phyloP scores from a whole-genome alignment of 1,140 invertebrate species.

The Meloidogyne floridensis region DNA sequence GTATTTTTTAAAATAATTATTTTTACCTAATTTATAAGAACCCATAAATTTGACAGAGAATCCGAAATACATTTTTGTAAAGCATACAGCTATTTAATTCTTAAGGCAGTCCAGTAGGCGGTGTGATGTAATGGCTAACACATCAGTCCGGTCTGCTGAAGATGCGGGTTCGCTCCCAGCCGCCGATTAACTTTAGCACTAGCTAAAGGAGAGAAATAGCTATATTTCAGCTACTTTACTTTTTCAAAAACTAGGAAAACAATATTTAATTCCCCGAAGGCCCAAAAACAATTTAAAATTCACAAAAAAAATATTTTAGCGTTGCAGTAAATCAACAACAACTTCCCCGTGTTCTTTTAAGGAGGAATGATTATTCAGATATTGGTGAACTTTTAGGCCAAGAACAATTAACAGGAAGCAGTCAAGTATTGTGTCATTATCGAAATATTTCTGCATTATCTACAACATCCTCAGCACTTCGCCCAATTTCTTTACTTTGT shows the following conservation, averaged over 20 bases:
- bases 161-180: too few relatives aligned
- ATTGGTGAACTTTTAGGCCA: conserved; percentile 25
- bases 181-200: too few relatives aligned
- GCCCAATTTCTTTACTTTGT: conserved; percentile 13
- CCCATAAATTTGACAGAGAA: too few relatives aligned
- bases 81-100: too few relatives aligned
- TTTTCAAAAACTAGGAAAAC: not conserved
- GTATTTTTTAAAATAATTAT: not conserved
- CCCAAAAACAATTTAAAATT: not conserved
- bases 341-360: conserved; percentile 19
- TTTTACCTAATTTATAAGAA: too few relatives aligned
- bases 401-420: conserved; percentile 31
- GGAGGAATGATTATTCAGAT: conserved; percentile 18
- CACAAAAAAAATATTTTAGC: not conserved
- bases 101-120: too few relatives aligned
- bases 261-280: too few relatives aligned
- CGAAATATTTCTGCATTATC: not conserved
- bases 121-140: too few relatives aligned
- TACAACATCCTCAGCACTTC: not conserved
- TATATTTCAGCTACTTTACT: too few relatives aligned
- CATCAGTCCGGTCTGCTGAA: too few relatives aligned
- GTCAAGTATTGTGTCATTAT: conserved; percentile 26
- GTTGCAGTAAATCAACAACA: not conserved
- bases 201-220: too few relatives aligned
- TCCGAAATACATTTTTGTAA: too few relatives aligned